Percentiles rank a stretch among this genome's conserved stretches.
These are phyloP conservation scores for Blastobasis adustella DNA, from an alignment of 2,888 invertebrate species.

Conservation along the genomic window DNA sequence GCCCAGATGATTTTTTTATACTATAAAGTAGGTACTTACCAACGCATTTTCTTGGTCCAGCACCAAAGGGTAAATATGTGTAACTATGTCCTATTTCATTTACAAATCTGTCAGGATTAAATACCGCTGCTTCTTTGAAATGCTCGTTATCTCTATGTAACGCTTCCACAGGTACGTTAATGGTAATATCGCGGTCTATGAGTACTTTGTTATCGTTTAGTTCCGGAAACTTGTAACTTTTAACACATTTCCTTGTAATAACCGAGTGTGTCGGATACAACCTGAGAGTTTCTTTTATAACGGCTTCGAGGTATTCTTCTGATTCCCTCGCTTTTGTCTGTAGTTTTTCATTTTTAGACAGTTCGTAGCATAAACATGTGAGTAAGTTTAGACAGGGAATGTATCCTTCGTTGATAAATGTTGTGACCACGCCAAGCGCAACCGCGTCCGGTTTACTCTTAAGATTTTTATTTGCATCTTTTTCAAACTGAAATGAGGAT, in stretches of 20 bases:
- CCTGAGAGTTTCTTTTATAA: constrained; percentile 57
- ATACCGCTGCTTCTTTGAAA: constrained; percentile 41
- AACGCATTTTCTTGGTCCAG: constrained; percentile 60
- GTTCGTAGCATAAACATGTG: constrained; percentile 48
- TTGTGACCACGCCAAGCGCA: constrained; percentile 39
- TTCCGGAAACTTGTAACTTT: constrained; percentile 45
- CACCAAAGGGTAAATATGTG: constrained; percentile 57
- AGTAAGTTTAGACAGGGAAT: constrained; percentile 49
- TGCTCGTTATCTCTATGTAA: constrained; percentile 49
- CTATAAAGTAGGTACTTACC: constrained; percentile 34
- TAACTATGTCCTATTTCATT: constrained; percentile 33
- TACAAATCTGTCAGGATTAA: constrained; percentile 55
- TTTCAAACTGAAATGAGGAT: constrained; percentile 35
- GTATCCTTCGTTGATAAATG: constrained; percentile 60
- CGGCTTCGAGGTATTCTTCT: constrained; percentile 44
- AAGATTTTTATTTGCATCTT: constrained; percentile 32
- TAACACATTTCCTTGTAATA: constrained; percentile 52
- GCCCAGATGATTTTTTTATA: no score
- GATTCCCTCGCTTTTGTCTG: constrained; percentile 45
- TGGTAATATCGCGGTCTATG: constrained; percentile 50
- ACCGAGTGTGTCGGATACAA: constrained; percentile 56
- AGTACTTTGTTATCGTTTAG: constrained; percentile 30
- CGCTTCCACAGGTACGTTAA: constrained; percentile 52
- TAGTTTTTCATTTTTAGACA: constrained; percentile 39
- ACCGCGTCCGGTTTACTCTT: constrained; percentile 35